Conservation (phyloP, 2,113 vertebrate species). For the Chaetodon trifascialis region DNA sequence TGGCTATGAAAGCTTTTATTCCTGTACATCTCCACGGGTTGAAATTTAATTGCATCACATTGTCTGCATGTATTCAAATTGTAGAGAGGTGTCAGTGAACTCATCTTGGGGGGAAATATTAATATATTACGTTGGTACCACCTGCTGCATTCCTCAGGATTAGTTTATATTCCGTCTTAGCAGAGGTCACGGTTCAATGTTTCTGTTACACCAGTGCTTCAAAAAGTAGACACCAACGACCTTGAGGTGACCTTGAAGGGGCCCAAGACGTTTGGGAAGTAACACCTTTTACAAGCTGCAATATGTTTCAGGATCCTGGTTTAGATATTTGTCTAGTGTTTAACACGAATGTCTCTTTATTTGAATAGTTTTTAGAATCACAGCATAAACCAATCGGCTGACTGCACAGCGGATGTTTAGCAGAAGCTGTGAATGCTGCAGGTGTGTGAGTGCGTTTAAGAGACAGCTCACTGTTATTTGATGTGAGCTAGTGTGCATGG, state of each 20-base stretch:
- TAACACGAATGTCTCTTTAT: neutral
- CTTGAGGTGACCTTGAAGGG: conserved; percentile 47
- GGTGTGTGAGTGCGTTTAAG: conserved; percentile 5
- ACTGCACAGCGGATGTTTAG: neutral
- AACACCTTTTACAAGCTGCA: neutral
- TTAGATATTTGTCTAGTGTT: conserved; percentile 3
- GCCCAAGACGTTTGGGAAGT: neutral
- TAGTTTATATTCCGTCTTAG: conserved; percentile 64
- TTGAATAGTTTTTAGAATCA: neutral
- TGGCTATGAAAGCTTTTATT: neutral
- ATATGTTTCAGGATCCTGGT: neutral
- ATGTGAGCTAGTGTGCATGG: neutral
- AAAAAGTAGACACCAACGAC: conserved; percentile 29
- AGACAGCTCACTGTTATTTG: neutral
- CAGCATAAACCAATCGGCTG: neutral
- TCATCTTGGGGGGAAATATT: neutral
- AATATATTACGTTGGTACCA: conserved; percentile 50
- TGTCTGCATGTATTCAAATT: neutral
- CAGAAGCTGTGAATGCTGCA: conserved; percentile 19
- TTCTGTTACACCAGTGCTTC: conserved; percentile 44
- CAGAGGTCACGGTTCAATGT: conserved; percentile 47
- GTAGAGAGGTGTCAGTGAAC: neutral
- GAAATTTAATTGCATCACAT: no score
- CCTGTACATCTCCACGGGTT: neutral
- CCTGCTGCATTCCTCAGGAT: conserved; percentile 65